Conservation (phyloP, 37 sponge, comb jelly and placozoan genomes). For the Mnemiopsis leidyi region DNA sequence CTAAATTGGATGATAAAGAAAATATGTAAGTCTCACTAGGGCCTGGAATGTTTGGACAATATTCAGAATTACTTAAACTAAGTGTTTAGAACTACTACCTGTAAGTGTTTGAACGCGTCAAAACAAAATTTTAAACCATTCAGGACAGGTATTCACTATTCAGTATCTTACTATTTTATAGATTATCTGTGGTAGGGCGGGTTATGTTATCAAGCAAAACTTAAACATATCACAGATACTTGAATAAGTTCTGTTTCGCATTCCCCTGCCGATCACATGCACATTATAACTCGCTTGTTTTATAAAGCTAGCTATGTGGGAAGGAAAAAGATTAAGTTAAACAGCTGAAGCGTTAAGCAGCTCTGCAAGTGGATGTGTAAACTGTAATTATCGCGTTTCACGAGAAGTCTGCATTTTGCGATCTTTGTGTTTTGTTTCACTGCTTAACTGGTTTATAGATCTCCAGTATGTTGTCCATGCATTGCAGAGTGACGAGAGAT, state of each 20-base stretch:
- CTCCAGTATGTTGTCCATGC: background rate
- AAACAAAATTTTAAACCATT: too few species aligned
- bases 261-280: background rate
- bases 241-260: background rate
- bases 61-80: too few species aligned
- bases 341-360: background rate
- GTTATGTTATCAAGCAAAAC: background rate
- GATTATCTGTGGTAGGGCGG: too few species aligned
- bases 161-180: too few species aligned
- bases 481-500: background rate
- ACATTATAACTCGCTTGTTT: background rate
- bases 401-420: background rate
- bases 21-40: background rate
- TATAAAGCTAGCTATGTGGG: background rate
- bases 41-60: too few species aligned
- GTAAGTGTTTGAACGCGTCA: too few species aligned
- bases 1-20: constrained; percentile 25
- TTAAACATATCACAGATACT: background rate
- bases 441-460: background rate
- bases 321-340: background rate
- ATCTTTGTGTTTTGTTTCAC: background rate
- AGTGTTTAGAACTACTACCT: too few species aligned
- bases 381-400: background rate
- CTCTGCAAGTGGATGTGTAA: background rate
- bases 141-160: too few species aligned